phyloP scores from a whole-genome alignment of 2,113 vertebrate genomes.

The Callionymus lyra region DNA sequence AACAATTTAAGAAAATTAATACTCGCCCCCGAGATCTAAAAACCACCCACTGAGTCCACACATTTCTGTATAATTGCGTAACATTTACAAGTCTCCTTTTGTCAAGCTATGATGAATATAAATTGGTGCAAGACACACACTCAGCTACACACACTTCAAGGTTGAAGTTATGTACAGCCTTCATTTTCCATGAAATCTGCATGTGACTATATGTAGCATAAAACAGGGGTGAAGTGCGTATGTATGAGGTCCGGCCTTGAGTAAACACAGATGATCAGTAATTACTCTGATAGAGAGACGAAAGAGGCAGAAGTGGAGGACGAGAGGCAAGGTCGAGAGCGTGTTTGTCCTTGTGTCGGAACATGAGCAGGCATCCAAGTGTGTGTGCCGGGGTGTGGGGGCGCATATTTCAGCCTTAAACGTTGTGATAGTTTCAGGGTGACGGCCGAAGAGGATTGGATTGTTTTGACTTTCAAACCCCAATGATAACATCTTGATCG shows the following conservation, averaged over 20 bases:
- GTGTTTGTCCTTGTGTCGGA: conserved; percentile 39
- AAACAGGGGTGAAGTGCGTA: conserved; percentile 10
- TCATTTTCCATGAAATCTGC: background rate
- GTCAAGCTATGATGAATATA: too few relatives aligned
- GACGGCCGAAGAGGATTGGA: conserved; percentile 6
- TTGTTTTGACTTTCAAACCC: conserved; percentile 21
- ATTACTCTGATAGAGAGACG: conserved; percentile 49
- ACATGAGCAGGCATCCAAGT: background rate
- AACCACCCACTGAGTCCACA: too few relatives aligned
- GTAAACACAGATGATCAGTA: conserved; percentile 54
- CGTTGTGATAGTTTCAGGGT: conserved; percentile 7
- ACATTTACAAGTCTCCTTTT: too few relatives aligned
- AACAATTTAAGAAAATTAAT: too few relatives aligned
- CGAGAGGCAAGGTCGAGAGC: conserved; percentile 42
- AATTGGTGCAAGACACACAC: too few relatives aligned
- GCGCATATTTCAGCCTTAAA: conserved; percentile 22
- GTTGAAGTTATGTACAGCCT: too few relatives aligned
- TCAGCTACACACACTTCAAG: too few relatives aligned
- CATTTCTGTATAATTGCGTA: too few relatives aligned
- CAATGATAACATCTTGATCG: conserved; percentile 1
- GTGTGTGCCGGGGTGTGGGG: conserved; percentile 1
- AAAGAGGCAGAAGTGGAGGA: conserved; percentile 12
- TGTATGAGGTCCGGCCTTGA: conserved; percentile 43
- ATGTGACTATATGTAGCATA: too few relatives aligned
- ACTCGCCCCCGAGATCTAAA: too few relatives aligned